Conservation (phyloP, 1,140 invertebrate genomes). For the Psix sp. region DNA sequence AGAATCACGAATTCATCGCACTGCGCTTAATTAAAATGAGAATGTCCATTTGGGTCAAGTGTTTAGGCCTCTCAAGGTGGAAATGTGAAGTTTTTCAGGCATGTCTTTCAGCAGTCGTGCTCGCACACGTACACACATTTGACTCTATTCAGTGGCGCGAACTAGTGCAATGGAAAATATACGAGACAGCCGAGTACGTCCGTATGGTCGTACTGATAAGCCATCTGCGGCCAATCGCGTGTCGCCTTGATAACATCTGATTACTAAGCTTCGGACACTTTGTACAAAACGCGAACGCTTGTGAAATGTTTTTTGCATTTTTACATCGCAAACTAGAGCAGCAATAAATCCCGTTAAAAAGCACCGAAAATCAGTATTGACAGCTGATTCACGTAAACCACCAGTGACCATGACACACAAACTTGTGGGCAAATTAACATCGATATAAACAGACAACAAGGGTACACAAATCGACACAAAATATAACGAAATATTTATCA, state of each 20-base stretch:
- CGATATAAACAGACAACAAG: too few relatives aligned
- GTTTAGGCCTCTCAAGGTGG: slow-evolving; percentile 8
- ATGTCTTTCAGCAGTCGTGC: slow-evolving; percentile 26
- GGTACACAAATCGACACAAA: too few relatives aligned
- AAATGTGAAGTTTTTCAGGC: slow-evolving; percentile 14
- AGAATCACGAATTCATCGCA: too few relatives aligned
- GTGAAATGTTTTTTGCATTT: slow-evolving; percentile 25
- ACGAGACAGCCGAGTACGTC: slow-evolving; percentile 55
- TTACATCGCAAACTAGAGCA: slow-evolving; percentile 12
- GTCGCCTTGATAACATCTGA: slow-evolving; percentile 67
- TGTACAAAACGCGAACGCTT: slow-evolving; percentile 36
- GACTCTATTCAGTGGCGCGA: slow-evolving; percentile 32
- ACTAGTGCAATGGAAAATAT: slow-evolving; percentile 45
- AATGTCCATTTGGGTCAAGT: slow-evolving; percentile 29
- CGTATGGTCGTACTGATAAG: slow-evolving; percentile 63
- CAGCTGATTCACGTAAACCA: neutral
- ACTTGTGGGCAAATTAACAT: too few relatives aligned
- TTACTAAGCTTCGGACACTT: slow-evolving; percentile 60
- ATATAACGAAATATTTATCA: too few relatives aligned
- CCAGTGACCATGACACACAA: too few relatives aligned
- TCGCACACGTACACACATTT: slow-evolving; percentile 5
- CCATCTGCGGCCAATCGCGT: slow-evolving; percentile 63
- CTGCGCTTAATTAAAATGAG: slow-evolving; percentile 12
- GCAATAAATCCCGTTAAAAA: slow-evolving; percentile 18
- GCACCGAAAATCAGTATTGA: slow-evolving; percentile 6